phyloP scores from a whole-genome alignment of 53 echinoderm and acorn worm species.

The Patiria pectinifera region DNA sequence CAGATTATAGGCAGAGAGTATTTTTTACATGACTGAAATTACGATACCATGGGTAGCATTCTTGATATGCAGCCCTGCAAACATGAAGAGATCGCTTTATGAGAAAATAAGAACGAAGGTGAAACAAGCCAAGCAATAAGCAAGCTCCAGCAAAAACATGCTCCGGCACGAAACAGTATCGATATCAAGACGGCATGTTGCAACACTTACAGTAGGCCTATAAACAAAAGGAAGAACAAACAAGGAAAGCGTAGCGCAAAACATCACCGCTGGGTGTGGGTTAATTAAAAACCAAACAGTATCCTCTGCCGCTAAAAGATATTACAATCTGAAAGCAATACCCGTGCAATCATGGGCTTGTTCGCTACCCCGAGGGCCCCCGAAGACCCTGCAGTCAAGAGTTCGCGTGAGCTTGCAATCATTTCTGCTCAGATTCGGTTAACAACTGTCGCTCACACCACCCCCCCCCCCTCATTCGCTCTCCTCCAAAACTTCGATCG shows the following conservation, averaged over 20 bases:
- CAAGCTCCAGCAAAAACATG: not conserved
- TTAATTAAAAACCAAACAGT: slow-evolving; percentile 70
- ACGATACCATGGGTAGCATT: not conserved
- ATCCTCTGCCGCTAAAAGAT: slow-evolving; percentile 53
- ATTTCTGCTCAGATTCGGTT: slow-evolving; percentile 46
- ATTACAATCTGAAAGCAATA: slow-evolving; percentile 58
- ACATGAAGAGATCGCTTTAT: not conserved
- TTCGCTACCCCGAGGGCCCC: slow-evolving; percentile 28
- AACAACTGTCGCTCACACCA: slow-evolving; percentile 13
- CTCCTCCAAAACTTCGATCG: slow-evolving; percentile 43
- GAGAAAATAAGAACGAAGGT: not conserved
- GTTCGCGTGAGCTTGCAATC: slow-evolving; percentile 62
- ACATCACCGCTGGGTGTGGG: slow-evolving; percentile 36
- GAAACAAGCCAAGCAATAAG: not conserved
- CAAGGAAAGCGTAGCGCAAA: not conserved
- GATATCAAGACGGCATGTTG: slow-evolving; percentile 33
- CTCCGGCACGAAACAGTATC: slow-evolving; percentile 12
- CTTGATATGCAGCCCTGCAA: not conserved
- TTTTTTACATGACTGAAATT: not conserved
- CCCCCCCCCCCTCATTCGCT: not conserved
- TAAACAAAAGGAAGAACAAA: slow-evolving; percentile 21
- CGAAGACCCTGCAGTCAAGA: slow-evolving; percentile 40
- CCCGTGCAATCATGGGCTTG: slow-evolving; percentile 52
- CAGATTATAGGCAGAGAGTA: too few species aligned
- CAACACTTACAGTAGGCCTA: slow-evolving; percentile 23